Evolutionary conservation across 2,113 vertebrate species (phyloP).

Genomic region (Sceloporus undulatus): DNA sequence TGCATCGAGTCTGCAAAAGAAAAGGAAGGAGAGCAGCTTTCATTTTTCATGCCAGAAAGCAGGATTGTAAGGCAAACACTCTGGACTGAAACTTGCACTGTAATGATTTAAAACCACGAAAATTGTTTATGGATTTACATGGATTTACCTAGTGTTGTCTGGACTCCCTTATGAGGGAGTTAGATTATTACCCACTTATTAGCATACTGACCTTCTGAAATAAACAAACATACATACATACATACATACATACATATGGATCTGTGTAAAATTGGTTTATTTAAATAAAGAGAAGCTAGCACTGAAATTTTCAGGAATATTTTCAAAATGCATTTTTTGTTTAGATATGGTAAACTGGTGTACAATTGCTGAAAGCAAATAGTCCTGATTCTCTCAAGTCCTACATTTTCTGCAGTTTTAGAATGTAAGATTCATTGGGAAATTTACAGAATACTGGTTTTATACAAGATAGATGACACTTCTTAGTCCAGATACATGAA

Average conservation of each 20-base stretch:
- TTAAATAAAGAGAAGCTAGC: not conserved
- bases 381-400: not conserved
- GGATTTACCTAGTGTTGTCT: conserved; percentile 25
- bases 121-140: conserved; percentile 17
- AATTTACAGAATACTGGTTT: not conserved
- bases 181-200: conserved; percentile 48
- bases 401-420: no score
- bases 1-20: conserved; percentile 94
- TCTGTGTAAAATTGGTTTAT: conserved; percentile 16
- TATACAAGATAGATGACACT: not conserved
- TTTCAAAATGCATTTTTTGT: conserved; percentile 1
- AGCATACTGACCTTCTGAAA: conserved; percentile 30
- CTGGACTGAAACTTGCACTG: conserved; percentile 7
- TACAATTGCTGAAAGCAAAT: not conserved
- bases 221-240: not conserved
- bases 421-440: not conserved
- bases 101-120: not conserved
- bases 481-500: not conserved
- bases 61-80: accelerated
- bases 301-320: not conserved
- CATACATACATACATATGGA: not conserved
- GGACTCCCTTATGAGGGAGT: conserved; percentile 13
- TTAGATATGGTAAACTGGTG: no score
- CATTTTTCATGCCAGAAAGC: conserved; percentile 4
- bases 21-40: conserved; percentile 60